Evolutionary conservation across 2,888 invertebrate genomes (phyloP), one percentile per base, ranked within the genome.

Genomic region (Lissocephala sabroskyi): DNA sequence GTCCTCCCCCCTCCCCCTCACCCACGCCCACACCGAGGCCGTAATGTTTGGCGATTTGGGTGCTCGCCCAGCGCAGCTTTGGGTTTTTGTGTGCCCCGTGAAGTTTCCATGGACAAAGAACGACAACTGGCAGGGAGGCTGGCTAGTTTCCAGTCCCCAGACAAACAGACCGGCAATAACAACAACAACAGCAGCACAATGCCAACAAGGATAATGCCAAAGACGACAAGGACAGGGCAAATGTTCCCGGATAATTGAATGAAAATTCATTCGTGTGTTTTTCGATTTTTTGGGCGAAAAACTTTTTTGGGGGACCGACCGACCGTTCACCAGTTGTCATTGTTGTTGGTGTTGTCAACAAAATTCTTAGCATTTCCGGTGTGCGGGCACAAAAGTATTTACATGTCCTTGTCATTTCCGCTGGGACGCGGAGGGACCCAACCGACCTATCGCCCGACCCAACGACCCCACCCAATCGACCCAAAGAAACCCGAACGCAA

Each of bases 191-290:
- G 44, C 39, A 49, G 13, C 36, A 43, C n/a, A n/a, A n/a, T n/a
- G n/a, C n/a, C n/a, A 23, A 41, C 46, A 48, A 47, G 36, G 29
- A 17, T 14, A 23, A 23, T 23, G 7, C 4, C 3, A 30, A 42
- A 16, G 19, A 28, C 13, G 13, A 17, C 26, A 17, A 13, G 26
- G 11, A 30, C 17, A 29, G 7, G 26, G 46, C 62, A 59, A 73
- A 73, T 73, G 74, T 68, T 68, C 60, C n/a, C 54, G 65, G 67
- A 71, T 75, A 70, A 70, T 75, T 70, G 68, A 70, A 70, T 70
- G 75, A 70, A 75, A 70, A 75, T 75, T 70, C 68, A 75, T 70
- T 70, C 75, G 71, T 66, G 68, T 75, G 71, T 67, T 59, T 75
- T 68, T 68, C 68, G 68, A 75, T 68, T 68, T 66, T 67, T 67